Conservation (phyloP, 2,888 invertebrate species). For the Loripinus fragilis region DNA sequence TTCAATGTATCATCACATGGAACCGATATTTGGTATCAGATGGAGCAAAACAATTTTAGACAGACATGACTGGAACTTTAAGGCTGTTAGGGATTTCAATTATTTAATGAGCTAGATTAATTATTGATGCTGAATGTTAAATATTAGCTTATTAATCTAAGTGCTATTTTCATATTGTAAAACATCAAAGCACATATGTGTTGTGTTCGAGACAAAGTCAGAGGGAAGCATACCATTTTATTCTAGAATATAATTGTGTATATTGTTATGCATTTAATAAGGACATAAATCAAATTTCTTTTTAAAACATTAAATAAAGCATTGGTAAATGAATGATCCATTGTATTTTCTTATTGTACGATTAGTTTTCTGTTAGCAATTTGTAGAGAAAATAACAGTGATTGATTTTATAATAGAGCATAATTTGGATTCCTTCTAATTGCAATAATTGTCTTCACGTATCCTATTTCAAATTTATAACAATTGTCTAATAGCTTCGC, state of each 20-base stretch:
- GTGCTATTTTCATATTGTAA: too few relatives aligned
- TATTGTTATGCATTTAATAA: not conserved
- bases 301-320: slow-evolving; percentile 5
- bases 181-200: too few relatives aligned
- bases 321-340: slow-evolving; percentile 22
- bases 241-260: not conserved
- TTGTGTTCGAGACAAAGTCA: too few relatives aligned
- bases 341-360: slow-evolving; percentile 6
- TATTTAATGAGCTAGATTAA: too few relatives aligned
- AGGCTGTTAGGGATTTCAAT: too few relatives aligned
- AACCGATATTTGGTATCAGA: too few relatives aligned
- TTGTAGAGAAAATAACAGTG: slow-evolving; percentile 43
- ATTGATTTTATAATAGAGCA: slow-evolving; percentile 55
- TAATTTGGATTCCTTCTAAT: slow-evolving; percentile 38
- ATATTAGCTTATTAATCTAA: too few relatives aligned
- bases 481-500: slow-evolving; percentile 32
- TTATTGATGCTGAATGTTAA: too few relatives aligned
- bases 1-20: too few relatives aligned
- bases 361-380: slow-evolving; percentile 18
- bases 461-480: slow-evolving; percentile 49
- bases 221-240: too few relatives aligned
- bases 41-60: too few relatives aligned
- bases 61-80: too few relatives aligned
- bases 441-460: slow-evolving; percentile 25
- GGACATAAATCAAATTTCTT: not conserved